These are phyloP conservation scores for Formicarius rufipectus DNA, from an alignment of 2,113 vertebrate species.

Conservation along the genomic window DNA sequence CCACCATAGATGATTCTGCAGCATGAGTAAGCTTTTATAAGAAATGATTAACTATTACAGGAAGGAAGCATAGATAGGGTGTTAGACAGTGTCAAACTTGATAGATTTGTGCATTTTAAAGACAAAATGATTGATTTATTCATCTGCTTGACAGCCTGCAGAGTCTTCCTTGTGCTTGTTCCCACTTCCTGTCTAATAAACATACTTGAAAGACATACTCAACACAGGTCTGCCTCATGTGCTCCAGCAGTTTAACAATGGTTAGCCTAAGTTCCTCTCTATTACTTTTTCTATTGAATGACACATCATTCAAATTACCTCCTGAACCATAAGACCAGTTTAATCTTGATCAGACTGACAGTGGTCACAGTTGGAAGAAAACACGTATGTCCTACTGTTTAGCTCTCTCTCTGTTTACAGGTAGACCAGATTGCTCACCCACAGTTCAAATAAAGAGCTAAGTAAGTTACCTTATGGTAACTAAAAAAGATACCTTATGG, in stretches of 20 bases:
- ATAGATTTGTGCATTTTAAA: neutral
- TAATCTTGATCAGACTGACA: conserved; percentile 8
- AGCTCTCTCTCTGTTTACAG: conserved; percentile 4
- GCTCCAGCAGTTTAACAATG: neutral
- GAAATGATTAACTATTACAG: neutral
- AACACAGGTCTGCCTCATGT: neutral
- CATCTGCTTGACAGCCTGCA: neutral
- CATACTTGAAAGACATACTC: neutral
- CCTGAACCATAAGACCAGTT: conserved; percentile 16
- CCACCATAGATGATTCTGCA: neutral
- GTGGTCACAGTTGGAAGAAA: conserved; percentile 16
- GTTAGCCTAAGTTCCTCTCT: conserved; percentile 13
- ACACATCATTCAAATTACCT: conserved; percentile 3
- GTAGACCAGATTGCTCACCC: conserved; percentile 8
- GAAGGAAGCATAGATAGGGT: neutral
- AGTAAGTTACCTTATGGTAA: neutral
- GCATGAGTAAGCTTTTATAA: neutral
- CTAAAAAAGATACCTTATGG: neutral
- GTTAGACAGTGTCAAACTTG: neutral
- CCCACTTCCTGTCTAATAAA: neutral
- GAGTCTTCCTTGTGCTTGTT: neutral
- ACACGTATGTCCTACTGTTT: neutral
- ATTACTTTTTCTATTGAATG: neutral
- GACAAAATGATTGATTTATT: neutral
- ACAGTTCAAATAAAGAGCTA: conserved; percentile 36